phyloP scores from a whole-genome alignment of 2,113 vertebrate species.

The Elaphurus davidianus region DNA sequence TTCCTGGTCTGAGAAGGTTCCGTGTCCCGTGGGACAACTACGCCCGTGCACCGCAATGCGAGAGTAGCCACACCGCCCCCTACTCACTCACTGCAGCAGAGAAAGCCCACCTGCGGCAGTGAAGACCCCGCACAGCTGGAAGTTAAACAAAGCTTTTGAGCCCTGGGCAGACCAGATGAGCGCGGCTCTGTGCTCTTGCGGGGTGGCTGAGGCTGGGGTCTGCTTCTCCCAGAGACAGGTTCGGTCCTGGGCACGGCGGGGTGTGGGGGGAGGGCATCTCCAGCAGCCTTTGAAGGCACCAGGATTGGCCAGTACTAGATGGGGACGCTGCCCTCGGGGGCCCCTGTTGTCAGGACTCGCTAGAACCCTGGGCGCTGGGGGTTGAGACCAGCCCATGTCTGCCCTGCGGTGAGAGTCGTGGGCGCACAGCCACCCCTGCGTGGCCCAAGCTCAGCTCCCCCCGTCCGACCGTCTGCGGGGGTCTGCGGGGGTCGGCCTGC shows the following conservation, averaged over 20 bases:
- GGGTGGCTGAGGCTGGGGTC: fast-evolving
- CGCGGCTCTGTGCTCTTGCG: fast-evolving
- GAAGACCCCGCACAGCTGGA: not conserved
- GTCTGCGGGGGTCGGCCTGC: not conserved
- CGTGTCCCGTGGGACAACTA: not conserved
- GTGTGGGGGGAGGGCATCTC: not conserved
- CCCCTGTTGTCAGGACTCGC: not conserved
- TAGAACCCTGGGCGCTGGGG: fast-evolving
- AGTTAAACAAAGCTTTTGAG: not conserved
- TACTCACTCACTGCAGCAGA: not conserved
- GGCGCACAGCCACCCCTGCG: not conserved
- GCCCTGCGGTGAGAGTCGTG: fast-evolving
- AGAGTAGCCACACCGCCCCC: fast-evolving
- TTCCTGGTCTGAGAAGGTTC: not conserved
- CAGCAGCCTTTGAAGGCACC: not conserved
- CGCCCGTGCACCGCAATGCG: fast-evolving
- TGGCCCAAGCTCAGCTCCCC: not conserved
- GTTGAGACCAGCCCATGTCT: fast-evolving
- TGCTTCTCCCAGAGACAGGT: fast-evolving
- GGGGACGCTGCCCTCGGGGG: fast-evolving
- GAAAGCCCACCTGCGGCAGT: not conserved
- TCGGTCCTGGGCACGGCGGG: not conserved
- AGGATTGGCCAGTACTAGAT: fast-evolving
- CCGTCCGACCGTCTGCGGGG: conserved; percentile 58
- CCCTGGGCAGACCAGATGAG: not conserved